These are phyloP conservation scores for Exocentrus adspersus DNA, from an alignment of 2,888 invertebrate species.

Conservation along the genomic window DNA sequence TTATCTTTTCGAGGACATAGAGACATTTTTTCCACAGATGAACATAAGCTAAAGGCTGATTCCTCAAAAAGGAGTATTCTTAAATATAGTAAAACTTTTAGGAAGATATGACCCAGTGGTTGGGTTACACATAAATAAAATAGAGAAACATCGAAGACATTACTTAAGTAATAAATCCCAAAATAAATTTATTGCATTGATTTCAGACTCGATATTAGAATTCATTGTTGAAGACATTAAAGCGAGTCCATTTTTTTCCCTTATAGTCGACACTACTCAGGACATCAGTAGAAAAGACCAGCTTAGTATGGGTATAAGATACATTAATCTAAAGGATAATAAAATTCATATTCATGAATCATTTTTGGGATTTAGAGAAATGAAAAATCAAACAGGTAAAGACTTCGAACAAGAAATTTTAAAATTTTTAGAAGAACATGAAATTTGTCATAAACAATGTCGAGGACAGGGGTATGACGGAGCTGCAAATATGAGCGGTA, in stretches of 20 bases:
- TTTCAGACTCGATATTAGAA: conserved; percentile 15
- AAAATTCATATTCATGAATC: background rate
- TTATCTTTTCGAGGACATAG: conserved; percentile 20
- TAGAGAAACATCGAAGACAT: conserved; percentile 15
- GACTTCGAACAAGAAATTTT: background rate
- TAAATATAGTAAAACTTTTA: conserved; percentile 23
- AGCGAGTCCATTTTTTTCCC: conserved; percentile 15
- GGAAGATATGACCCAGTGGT: conserved; percentile 14
- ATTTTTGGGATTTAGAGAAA: background rate
- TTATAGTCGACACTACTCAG: conserved; percentile 18
- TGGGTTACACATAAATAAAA: conserved; percentile 17
- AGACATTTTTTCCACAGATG: conserved; percentile 13
- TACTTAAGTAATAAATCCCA: conserved; percentile 27
- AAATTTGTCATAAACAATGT: background rate
- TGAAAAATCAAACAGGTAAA: background rate
- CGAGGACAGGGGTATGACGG: background rate
- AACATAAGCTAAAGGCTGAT: conserved; percentile 18
- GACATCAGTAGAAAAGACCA: conserved; percentile 26
- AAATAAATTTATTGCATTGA: conserved; percentile 22
- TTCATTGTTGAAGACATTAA: conserved; percentile 17
- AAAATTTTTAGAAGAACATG: background rate
- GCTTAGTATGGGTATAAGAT: conserved; percentile 13
- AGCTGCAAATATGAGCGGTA: conserved; percentile 1
- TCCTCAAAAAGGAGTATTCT: conserved; percentile 17
- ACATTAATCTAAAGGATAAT: conserved; percentile 16